Evolutionary conservation across 1,140 invertebrate genomes (phyloP), one percentile per base, ranked within the genome.

Genomic region (Mesaphorura yosii): DNA sequence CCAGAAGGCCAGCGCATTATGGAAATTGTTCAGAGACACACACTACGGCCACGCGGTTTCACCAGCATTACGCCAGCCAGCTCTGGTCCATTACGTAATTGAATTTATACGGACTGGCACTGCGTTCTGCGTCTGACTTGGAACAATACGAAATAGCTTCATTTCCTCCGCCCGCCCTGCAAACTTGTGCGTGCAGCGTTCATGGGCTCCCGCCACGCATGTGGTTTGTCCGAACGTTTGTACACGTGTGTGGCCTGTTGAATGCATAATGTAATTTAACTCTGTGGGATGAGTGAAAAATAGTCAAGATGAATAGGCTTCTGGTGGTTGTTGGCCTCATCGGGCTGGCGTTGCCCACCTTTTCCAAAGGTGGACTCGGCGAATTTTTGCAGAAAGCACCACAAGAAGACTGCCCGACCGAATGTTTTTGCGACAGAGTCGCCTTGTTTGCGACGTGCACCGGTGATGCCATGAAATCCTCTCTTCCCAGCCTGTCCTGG

Each of bases 321-420:
- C 31, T 10, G 10, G 10, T 10, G n/a, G n/a, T 34, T 34, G 31
- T 34, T 34, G 10, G n/a, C 31, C 10, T 34, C n/a, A 10, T n/a
- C 10, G 10, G n/a, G 10, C n/a, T 34, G 31, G 10, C 31, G 31
- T 34, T 10, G 10, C 31, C 31, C n/a, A n/a, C n/a, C 31, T 10
- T 34, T 34, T 34, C 31, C 10, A 34, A 34, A 34, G 10, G 31
- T 34, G n/a, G 10, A 10, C n/a, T n/a, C 10, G 10, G 10, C 31
- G 10, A 10, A 34, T 34, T 34, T 10, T 34, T 34, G n/a, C n/a
- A 10, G 31, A n/a, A 10, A n/a, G 10, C 10, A 34, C 31, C n/a
- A n/a, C 58, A 57, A 31, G 58, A 37, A 17, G 59, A 60, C 46
- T 60, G 59, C 51, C 59, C 59, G 29, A 60, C 56, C 10, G 59